Evolutionary conservation across 2,888 invertebrate genomes (phyloP), one percentile per base, ranked within the genome.

Genomic region (Orthonevra nobilis): DNA sequence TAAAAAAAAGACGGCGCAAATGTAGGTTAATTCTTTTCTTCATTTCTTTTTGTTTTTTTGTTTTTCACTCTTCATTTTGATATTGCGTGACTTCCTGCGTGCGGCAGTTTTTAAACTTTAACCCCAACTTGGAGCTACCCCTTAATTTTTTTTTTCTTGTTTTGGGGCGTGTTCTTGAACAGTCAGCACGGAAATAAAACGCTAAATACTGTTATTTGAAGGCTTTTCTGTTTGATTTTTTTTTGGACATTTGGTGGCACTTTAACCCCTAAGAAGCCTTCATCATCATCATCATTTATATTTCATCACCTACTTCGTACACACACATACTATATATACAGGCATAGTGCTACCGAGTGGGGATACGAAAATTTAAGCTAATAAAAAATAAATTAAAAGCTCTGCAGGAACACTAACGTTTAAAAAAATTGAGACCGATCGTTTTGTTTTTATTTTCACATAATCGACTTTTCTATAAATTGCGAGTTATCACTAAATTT

Each of bases 141-240:
- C 26, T 15, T 50, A n/a, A n/a, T n/a, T n/a, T n/a, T n/a, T n/a
- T n/a, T n/a, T n/a, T n/a, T n/a, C n/a, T n/a, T 30, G 17, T 56
- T 1, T 12, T 4, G 38, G 7, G 32, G 32, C 30, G 6, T 14
- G 3, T 9, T 7, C 34, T 32, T 20, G 15, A 40, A 44, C 36
- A 56, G 36, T 46, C 40, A 68, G 17, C 58, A 48, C 46, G 68
- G 38, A 68, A 58, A 68, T 40, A 46, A 38, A 38, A 38, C 15
- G 44, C n/a, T 30, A 63, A 63, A 63, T 40, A 50, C 38, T 63
- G 30, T 46, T 46, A 56, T 68, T 56, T 48, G 38, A 34, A 26
- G 34, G 20, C 26, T 23, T 54, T 38, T n/a, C 7, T 30, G 38
- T 10, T 20, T 14, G 26, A 2, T 4, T 36, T 10, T 20, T 1